Evolutionary conservation across 2,113 vertebrate species (phyloP).

Genomic region (Gorsachius goisagi): DNA sequence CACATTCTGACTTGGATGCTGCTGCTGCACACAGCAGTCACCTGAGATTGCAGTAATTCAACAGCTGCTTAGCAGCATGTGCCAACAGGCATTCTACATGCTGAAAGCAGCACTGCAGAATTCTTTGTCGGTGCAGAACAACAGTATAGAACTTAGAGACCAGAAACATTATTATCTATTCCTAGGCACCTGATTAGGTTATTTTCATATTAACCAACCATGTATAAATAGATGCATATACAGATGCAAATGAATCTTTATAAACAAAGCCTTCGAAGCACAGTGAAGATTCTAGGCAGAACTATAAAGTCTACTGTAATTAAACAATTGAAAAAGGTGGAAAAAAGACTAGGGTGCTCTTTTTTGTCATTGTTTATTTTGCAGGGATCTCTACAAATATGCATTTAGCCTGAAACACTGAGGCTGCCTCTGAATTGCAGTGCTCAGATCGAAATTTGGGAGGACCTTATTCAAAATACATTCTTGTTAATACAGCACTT

Average conservation of each 20-base stretch:
- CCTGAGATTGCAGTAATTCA: not conserved
- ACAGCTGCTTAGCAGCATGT: not conserved
- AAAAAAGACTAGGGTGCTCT: not conserved
- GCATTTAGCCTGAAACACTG: not conserved
- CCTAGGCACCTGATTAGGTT: not conserved
- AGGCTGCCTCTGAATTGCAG: not conserved
- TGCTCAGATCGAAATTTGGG: not conserved
- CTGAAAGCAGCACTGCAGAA: not conserved
- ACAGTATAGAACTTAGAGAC: not conserved
- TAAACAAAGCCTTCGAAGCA: not conserved
- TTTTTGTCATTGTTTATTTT: not conserved
- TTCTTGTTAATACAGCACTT: not conserved
- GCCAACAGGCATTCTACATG: not conserved
- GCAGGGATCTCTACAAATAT: not conserved
- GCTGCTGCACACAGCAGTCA: not conserved
- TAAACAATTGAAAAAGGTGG: not conserved
- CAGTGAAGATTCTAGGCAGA: not conserved
- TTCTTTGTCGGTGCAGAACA: not conserved
- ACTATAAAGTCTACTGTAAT: not conserved
- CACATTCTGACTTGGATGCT: not conserved
- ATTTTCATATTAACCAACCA: not conserved
- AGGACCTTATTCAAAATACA: not conserved
- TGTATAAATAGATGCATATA: not conserved
- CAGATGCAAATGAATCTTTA: not conserved
- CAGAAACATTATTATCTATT: not conserved